Percentiles rank a stretch among this genome's conserved stretches.
These are phyloP conservation scores for Pelecanus crispus DNA, from an alignment of 2,113 vertebrate species.

Conservation along the genomic window DNA sequence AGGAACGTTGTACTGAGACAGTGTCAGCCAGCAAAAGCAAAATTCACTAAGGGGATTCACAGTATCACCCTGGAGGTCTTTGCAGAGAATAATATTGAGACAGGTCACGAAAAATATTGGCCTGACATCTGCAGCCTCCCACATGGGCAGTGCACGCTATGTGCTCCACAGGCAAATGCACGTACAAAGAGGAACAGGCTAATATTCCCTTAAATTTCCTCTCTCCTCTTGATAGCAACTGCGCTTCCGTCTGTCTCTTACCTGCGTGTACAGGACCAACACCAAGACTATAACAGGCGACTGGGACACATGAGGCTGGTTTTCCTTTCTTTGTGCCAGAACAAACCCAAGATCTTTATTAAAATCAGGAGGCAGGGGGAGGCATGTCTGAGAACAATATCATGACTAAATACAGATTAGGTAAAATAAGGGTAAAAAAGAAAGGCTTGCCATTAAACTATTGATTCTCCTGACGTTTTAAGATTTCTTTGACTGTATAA, in stretches of 20 bases:
- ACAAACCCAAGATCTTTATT: background rate
- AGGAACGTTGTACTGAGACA: background rate
- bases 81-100: background rate
- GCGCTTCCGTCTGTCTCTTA: background rate
- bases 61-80: background rate
- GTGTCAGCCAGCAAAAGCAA: slow-evolving; percentile 40
- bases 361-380: background rate
- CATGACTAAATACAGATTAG: background rate
- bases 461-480: background rate
- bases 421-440: background rate
- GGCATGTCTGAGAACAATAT: background rate
- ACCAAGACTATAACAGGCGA: background rate
- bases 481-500: background rate
- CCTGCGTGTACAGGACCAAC: background rate
- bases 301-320: accelerated
- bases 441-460: background rate
- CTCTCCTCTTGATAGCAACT: background rate
- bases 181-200: background rate
- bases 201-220: background rate
- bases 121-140: background rate
- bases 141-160: background rate
- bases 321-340: background rate
- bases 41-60: background rate
- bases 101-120: background rate
- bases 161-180: background rate